Evolutionary conservation across 2,888 invertebrate species (phyloP).

Genomic region (Drosophila hamatofila): DNA sequence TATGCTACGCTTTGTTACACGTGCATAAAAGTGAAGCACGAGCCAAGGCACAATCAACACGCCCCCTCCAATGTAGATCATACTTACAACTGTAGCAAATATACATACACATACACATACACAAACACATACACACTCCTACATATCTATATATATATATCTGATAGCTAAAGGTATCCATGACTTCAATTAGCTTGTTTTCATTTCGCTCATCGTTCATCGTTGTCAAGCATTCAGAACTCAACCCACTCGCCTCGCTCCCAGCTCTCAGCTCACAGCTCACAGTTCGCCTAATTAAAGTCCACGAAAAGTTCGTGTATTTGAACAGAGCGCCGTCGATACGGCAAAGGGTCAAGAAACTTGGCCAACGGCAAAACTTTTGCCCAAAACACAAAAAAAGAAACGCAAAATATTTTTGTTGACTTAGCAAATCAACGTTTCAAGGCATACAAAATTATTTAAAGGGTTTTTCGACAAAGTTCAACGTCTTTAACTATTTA

Average conservation of each 20-base stretch:
- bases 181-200: conserved; percentile 57
- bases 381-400: background rate
- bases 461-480: conserved; percentile 1
- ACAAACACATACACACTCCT: background rate
- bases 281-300: conserved; percentile 53
- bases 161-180: conserved; percentile 18
- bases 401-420: conserved; percentile 1
- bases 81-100: conserved; percentile 13
- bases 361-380: conserved; percentile 9
- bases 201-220: conserved; percentile 33
- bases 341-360: conserved; percentile 23
- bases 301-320: conserved; percentile 41
- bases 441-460: background rate
- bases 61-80: conserved; percentile 13
- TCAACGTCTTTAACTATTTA: conserved; percentile 8
- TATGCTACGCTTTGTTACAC: conserved; percentile 49
- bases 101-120: background rate
- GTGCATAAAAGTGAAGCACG: conserved; percentile 22
- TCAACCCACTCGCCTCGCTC: background rate
- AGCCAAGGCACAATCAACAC: conserved; percentile 29
- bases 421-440: conserved; percentile 9
- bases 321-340: conserved; percentile 29
- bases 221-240: conserved; percentile 6
- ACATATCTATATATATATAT: background rate
- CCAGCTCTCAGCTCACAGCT: background rate